A percentile compares a stretch with the other conserved stretches of the same genome.
Evolutionary conservation across 2,888 invertebrate species (phyloP).

Genomic region (Lasioglossum lativentre): DNA sequence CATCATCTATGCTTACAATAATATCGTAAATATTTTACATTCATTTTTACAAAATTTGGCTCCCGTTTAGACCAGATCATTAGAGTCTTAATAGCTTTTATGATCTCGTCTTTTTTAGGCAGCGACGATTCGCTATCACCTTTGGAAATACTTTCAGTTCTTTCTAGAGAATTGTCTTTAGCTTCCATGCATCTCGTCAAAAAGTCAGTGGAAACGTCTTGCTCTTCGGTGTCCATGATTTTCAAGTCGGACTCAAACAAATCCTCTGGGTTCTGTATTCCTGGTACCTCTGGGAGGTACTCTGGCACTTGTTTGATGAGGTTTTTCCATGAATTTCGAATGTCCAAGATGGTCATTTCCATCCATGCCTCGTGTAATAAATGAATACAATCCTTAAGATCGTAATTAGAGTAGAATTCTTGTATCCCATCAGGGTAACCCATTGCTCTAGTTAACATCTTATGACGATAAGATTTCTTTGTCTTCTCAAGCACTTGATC

Average conservation of each 20-base stretch:
- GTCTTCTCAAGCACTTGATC: conserved; percentile 22
- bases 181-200: conserved; percentile 5
- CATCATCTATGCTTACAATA: conserved; percentile 21
- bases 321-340: conserved; percentile 18
- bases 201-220: conserved; percentile 18
- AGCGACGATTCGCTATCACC: neutral
- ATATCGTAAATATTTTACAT: conserved; percentile 21
- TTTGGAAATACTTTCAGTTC: neutral
- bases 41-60: conserved; percentile 10
- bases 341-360: neutral
- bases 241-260: conserved; percentile 13
- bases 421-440: conserved; percentile 9
- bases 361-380: conserved; percentile 13
- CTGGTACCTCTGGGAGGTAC: neutral
- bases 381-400: conserved; percentile 29
- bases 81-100: conserved; percentile 7
- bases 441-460: conserved; percentile 12
- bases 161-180: conserved; percentile 9
- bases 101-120: conserved; percentile 14
- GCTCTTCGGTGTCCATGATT: conserved; percentile 18
- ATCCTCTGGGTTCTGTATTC: conserved; percentile 13
- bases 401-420: conserved; percentile 26
- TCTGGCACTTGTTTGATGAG: conserved; percentile 8
- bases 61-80: conserved; percentile 22
- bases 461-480: conserved; percentile 19